Conservation (phyloP, 2,888 invertebrate genomes). For the Perizoma affinitatum region DNA sequence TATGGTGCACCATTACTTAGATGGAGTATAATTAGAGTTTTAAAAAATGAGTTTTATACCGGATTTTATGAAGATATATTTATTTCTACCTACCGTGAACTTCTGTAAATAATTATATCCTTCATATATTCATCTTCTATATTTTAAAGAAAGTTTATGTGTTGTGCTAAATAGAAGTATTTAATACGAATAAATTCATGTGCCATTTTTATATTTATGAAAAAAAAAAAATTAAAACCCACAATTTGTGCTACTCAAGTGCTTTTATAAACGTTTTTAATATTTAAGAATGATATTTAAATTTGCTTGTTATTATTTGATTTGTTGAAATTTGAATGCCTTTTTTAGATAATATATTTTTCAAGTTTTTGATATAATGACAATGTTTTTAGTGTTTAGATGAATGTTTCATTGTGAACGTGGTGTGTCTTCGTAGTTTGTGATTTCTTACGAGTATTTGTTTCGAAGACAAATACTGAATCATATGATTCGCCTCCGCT, state of each 20-base stretch:
- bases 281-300: constrained; percentile 73
- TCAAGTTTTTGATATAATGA: constrained; percentile 45
- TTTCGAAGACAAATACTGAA: constrained; percentile 36
- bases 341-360: constrained; percentile 51
- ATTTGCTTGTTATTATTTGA: constrained; percentile 78
- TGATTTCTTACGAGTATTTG: constrained; percentile 31
- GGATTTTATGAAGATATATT: constrained; percentile 56
- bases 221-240: constrained; percentile 51
- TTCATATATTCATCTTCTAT: constrained; percentile 59
- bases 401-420: constrained; percentile 45
- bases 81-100: constrained; percentile 60
- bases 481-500: constrained; percentile 31
- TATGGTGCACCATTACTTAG: constrained; percentile 79
- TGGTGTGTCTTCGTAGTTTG: constrained; percentile 45
- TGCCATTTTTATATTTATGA: constrained; percentile 73
- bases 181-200: constrained; percentile 66
- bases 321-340: constrained; percentile 59
- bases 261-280: constrained; percentile 76
- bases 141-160: constrained; percentile 60
- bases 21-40: constrained; percentile 60
- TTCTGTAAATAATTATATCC: constrained; percentile 77
- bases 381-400: constrained; percentile 54
- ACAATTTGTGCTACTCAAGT: constrained; percentile 78
- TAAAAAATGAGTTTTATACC: constrained; percentile 54
- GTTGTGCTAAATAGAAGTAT: constrained; percentile 68